Percentiles rank a stretch among this genome's conserved stretches.
Evolutionary conservation across 2,113 vertebrate species (phyloP).

Genomic region (Pseudorasbora parva): DNA sequence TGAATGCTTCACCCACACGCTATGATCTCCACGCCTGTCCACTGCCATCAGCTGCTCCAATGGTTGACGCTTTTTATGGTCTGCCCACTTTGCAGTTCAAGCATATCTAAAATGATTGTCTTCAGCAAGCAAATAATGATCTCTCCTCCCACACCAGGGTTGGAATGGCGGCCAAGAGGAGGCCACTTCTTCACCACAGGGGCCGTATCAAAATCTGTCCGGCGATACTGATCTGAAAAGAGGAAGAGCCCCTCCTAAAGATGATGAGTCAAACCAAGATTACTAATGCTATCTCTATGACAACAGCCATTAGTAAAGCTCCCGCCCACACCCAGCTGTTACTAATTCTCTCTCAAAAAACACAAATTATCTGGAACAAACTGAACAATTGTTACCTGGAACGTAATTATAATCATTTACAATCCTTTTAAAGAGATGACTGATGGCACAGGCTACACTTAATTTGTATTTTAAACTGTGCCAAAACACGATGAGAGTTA

Average conservation of each 20-base stretch:
- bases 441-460: neutral
- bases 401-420: neutral
- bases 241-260: slow-evolving; percentile 58
- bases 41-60: slow-evolving; percentile 65
- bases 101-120: slow-evolving; percentile 60
- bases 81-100: slow-evolving; percentile 58
- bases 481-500: slow-evolving; percentile 8
- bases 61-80: slow-evolving; percentile 67
- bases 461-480: neutral
- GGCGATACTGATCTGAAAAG: slow-evolving; percentile 61
- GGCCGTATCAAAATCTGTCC: slow-evolving; percentile 3
- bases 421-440: neutral
- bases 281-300: slow-evolving; percentile 46
- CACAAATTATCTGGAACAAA: neutral
- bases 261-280: slow-evolving; percentile 41
- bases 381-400: neutral
- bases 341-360: slow-evolving; percentile 21
- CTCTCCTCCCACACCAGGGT: slow-evolving; percentile 48
- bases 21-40: slow-evolving; percentile 72
- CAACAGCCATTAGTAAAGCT: slow-evolving; percentile 34
- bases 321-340: slow-evolving; percentile 27
- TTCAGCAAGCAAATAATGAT: slow-evolving; percentile 58
- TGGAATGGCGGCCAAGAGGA: slow-evolving; percentile 16
- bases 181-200: slow-evolving; percentile 1
- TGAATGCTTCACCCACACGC: slow-evolving; percentile 40